A percentile compares a stretch with the other conserved stretches of the same genome.
phyloP scores from a whole-genome alignment of 2,113 vertebrate species.

The Scophthalmus maximus region DNA sequence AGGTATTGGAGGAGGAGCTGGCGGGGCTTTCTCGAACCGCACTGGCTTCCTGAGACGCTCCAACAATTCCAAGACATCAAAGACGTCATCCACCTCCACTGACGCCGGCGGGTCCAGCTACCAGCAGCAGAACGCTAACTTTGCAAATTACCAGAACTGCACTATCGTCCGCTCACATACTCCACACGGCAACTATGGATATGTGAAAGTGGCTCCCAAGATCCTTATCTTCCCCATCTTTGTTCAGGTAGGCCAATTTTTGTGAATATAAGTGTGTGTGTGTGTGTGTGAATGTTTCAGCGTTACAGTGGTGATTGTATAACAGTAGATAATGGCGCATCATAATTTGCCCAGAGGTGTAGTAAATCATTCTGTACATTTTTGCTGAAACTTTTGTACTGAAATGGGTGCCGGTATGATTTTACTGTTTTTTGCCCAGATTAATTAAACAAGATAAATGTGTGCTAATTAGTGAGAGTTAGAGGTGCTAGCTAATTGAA shows the following conservation, averaged over 20 bases:
- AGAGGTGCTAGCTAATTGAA: no score
- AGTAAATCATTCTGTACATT: no score
- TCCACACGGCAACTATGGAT: slow-evolving; percentile 88
- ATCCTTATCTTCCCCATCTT: slow-evolving; percentile 95
- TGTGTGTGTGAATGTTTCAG: neutral
- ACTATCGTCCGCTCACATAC: slow-evolving; percentile 87
- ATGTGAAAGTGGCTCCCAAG: slow-evolving; percentile 91
- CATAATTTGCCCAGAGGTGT: no score
- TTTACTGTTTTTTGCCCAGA: no score
- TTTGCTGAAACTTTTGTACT: no score
- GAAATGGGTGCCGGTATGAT: no score
- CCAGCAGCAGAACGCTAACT: slow-evolving; percentile 84
- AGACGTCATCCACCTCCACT: slow-evolving; percentile 72
- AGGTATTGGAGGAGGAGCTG: slow-evolving; percentile 19
- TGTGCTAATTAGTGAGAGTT: no score
- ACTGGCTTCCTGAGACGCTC: slow-evolving; percentile 87
- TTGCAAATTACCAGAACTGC: slow-evolving; percentile 92
- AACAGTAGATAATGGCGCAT: neutral
- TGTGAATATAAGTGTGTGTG: neutral
- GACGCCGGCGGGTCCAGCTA: slow-evolving; percentile 39
- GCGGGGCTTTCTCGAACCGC: slow-evolving; percentile 69
- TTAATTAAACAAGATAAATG: no score
- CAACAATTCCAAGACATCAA: slow-evolving; percentile 78
- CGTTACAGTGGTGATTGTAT: neutral
- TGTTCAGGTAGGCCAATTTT: slow-evolving; percentile 85